phyloP scores from a whole-genome alignment of 2,888 invertebrate species.

The Coremacera marginata region DNA sequence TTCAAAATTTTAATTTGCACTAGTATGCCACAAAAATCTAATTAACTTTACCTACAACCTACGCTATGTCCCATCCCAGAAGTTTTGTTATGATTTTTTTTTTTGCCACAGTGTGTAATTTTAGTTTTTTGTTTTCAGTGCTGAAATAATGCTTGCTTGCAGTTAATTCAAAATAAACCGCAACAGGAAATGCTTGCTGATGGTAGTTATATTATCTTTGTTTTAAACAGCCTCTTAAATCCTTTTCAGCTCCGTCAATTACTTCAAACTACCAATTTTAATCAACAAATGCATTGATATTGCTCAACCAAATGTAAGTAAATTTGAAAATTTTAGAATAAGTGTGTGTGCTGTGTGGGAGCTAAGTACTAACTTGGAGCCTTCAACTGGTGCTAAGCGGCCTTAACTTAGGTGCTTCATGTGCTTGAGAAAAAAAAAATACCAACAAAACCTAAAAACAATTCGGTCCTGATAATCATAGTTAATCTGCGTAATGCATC shows the following conservation, averaged over 20 bases:
- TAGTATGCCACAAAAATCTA: no score
- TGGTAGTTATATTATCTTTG: not conserved
- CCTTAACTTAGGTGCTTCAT: not conserved
- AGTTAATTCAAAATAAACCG: no score
- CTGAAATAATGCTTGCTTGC: no score
- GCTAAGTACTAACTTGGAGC: constrained; percentile 13
- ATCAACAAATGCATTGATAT: constrained; percentile 69
- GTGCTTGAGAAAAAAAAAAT: not conserved
- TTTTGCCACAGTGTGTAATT: no score
- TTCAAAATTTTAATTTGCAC: no score
- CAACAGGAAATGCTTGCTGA: no score
- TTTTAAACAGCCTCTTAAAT: not conserved
- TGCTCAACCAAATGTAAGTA: constrained; percentile 54
- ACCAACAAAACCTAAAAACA: constrained; percentile 23
- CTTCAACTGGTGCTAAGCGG: not conserved
- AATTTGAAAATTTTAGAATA: constrained; percentile 9
- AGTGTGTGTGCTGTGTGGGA: constrained; percentile 46
- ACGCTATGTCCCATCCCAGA: no score
- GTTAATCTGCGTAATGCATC: constrained; percentile 35
- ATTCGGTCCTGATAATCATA: constrained; percentile 21
- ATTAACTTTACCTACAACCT: no score
- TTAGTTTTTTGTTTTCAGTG: no score
- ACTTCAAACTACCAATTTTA: constrained; percentile 63
- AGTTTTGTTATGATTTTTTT: no score
- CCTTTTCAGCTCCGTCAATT: constrained; percentile 32